These are phyloP conservation scores for Amphibalanus amphitrite DNA, from an alignment of 1,140 invertebrate species.

Conservation along the genomic window DNA sequence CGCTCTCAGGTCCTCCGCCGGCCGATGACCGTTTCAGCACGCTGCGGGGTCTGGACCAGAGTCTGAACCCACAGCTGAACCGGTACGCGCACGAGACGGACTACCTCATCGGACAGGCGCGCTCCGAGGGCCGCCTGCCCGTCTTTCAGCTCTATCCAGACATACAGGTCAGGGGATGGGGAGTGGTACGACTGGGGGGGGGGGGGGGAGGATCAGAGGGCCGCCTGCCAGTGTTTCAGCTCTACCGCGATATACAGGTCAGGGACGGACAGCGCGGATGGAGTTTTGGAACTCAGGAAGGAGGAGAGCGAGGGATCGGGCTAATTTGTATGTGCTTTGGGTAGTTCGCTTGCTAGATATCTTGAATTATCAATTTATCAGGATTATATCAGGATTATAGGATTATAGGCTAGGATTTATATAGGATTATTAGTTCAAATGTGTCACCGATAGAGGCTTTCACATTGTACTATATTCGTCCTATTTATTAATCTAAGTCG, in stretches of 20 bases:
- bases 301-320: too few species aligned
- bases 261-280: constrained; percentile 17
- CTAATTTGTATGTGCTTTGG: too few species aligned
- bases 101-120: constrained; percentile 53
- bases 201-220: too few species aligned
- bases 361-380: too few species aligned
- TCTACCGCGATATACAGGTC: constrained; percentile 42
- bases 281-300: too few species aligned
- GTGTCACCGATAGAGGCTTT: too few species aligned
- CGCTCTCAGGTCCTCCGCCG: constrained; percentile 3
- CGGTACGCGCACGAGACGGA: constrained; percentile 81
- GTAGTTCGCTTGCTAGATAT: too few species aligned
- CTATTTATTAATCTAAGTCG: too few species aligned
- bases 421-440: too few species aligned
- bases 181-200: constrained; percentile 64
- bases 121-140: constrained; percentile 52
- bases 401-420: too few species aligned
- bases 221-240: constrained; percentile 46
- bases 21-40: constrained; percentile 35
- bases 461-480: too few species aligned
- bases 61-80: constrained; percentile 73
- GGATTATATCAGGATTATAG: too few species aligned
- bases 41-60: constrained; percentile 66
- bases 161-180: constrained; percentile 41
- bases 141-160: constrained; percentile 47